These are phyloP conservation scores for Caretta caretta DNA, from an alignment of 2,113 vertebrate genomes.

Conservation along the genomic window DNA sequence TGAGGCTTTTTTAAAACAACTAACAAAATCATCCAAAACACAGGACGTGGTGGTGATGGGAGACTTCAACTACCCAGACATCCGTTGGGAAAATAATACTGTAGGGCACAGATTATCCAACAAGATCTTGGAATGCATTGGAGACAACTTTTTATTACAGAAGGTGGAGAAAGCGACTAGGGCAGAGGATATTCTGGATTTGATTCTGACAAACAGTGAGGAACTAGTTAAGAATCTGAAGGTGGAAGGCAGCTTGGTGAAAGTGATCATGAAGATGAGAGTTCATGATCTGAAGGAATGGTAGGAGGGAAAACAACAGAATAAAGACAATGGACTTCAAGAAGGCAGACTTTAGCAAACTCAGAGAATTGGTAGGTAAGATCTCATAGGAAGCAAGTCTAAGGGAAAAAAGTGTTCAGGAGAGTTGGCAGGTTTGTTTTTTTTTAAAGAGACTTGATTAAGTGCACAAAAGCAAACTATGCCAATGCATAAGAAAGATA, in stretches of 20 bases:
- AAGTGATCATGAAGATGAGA: background rate
- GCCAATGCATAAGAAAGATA: background rate
- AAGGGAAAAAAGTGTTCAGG: background rate
- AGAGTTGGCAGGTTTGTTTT: background rate
- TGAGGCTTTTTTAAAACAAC: background rate
- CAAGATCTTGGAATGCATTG: background rate
- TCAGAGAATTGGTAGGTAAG: background rate
- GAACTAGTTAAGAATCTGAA: background rate
- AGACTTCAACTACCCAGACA: background rate
- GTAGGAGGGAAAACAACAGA: background rate
- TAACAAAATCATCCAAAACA: background rate
- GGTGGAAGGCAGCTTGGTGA: background rate
- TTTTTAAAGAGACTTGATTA: background rate
- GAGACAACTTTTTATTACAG: background rate
- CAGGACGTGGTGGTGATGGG: background rate
- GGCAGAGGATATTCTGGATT: background rate
- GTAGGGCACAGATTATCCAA: background rate
- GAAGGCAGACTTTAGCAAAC: background rate
- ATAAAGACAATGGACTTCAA: background rate
- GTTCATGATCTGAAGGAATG: background rate
- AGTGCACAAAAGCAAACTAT: background rate
- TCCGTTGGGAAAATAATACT: background rate
- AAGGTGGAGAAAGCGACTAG: background rate
- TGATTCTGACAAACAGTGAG: background rate
- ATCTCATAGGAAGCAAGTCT: background rate